phyloP scores from a whole-genome alignment of 1,140 invertebrate species.

The Zaprionus tsacasi region DNA sequence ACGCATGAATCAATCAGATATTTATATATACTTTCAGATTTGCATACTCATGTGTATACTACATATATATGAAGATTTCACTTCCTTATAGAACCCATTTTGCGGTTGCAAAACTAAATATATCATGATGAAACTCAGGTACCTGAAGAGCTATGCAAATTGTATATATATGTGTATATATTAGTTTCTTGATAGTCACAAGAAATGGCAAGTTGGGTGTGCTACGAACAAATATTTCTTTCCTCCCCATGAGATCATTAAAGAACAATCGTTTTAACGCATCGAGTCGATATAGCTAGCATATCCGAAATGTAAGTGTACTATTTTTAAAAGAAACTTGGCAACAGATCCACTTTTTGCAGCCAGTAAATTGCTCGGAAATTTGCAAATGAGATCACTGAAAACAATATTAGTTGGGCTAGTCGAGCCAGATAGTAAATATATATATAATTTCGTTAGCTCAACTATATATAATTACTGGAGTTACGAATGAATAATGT shows the following conservation, averaged over 20 bases:
- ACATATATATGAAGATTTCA: neutral
- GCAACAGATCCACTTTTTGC: conserved; percentile 6
- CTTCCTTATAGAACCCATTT: neutral
- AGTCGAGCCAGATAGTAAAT: neutral
- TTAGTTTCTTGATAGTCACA: no score
- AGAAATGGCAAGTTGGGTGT: neutral
- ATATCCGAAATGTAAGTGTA: conserved; percentile 9
- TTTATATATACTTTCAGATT: neutral
- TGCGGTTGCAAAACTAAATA: neutral
- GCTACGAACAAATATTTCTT: neutral
- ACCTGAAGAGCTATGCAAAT: neutral
- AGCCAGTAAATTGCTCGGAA: conserved; percentile 9
- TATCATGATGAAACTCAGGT: neutral
- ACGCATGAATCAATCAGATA: neutral
- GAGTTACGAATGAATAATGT: no score
- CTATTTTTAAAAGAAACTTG: conserved; percentile 29
- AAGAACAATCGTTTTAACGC: neutral
- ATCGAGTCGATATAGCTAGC: neutral
- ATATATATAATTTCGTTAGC: no score
- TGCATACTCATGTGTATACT: neutral
- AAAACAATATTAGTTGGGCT: conserved; percentile 1
- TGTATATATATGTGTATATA: no score
- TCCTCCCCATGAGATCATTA: neutral
- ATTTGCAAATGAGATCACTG: conserved; percentile 15
- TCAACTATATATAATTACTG: no score